A percentile compares a stretch with the other conserved stretches of the same genome.
These are phyloP conservation scores for Brachylomia viminalis DNA, from an alignment of 2,888 invertebrate species.

Conservation along the genomic window DNA sequence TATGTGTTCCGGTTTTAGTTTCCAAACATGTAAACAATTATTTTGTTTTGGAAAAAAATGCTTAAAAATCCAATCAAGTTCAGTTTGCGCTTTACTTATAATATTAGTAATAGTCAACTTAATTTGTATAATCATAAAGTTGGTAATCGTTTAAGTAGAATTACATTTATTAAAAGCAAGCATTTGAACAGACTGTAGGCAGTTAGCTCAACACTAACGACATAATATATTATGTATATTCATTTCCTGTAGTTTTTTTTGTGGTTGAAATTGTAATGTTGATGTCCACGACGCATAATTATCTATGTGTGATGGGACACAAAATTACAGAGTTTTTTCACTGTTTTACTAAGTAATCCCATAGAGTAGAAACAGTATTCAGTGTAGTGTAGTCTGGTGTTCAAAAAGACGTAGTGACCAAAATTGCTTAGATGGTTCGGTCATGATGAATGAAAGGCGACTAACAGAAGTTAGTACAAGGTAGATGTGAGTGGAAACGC, in stretches of 20 bases:
- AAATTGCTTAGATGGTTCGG: no score
- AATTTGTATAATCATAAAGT: neutral
- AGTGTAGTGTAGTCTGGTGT: neutral
- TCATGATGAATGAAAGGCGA: no score
- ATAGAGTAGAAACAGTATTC: neutral
- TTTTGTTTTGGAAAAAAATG: no score
- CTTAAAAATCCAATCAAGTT: no score
- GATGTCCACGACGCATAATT: neutral
- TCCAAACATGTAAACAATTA: neutral
- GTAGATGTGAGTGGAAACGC: no score
- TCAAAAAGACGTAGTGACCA: no score
- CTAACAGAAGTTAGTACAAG: no score
- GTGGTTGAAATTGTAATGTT: neutral
- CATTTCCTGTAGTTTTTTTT: conserved; percentile 38
- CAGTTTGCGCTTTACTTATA: no score
- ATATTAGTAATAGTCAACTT: neutral
- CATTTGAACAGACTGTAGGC: neutral
- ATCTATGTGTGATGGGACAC: neutral
- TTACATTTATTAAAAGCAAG: neutral
- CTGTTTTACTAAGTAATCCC: neutral
- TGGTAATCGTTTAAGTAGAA: neutral
- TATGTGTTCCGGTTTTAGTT: no score
- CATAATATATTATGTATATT: neutral
- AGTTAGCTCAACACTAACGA: no score
- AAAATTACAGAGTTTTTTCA: neutral